These are phyloP conservation scores for Drosophila arawakana DNA, from an alignment of 1,140 invertebrate species.

Conservation along the genomic window DNA sequence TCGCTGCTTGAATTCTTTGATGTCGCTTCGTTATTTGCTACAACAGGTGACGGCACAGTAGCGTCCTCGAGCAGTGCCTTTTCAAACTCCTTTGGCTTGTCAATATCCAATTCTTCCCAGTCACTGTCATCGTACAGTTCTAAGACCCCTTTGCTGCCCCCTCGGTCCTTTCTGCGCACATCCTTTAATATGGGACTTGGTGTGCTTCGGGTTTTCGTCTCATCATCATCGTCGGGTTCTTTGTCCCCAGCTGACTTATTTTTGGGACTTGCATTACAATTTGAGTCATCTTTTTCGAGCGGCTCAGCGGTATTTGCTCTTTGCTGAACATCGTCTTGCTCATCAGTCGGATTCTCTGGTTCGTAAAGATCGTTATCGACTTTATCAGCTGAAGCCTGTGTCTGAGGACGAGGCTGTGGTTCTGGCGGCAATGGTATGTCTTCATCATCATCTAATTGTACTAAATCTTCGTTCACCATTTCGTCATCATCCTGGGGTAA, in stretches of 20 bases:
- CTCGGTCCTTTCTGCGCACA: slow-evolving; percentile 44
- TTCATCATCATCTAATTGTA: slow-evolving; percentile 84
- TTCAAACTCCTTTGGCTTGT: slow-evolving; percentile 75
- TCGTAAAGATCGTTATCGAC: slow-evolving; percentile 67
- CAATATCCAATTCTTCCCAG: slow-evolving; percentile 82
- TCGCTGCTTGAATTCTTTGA: slow-evolving; percentile 33
- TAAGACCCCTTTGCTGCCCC: slow-evolving; percentile 64
- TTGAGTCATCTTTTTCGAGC: slow-evolving; percentile 13
- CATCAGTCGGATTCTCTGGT: slow-evolving; percentile 79
- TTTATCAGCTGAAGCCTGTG: slow-evolving; percentile 15
- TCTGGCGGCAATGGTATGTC: slow-evolving; percentile 80
- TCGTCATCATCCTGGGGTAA: slow-evolving; percentile 78
- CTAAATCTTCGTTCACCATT: slow-evolving; percentile 82
- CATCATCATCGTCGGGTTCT: slow-evolving; percentile 32
- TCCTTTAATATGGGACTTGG: slow-evolving; percentile 62
- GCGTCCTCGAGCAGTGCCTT: slow-evolving; percentile 53
- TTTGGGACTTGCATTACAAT: slow-evolving; percentile 13
- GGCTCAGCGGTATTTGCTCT: neutral
- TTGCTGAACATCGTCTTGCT: slow-evolving; percentile 36
- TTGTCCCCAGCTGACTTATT: slow-evolving; percentile 5
- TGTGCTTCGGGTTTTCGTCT: slow-evolving; percentile 48
- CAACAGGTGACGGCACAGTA: neutral
- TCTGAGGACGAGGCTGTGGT: slow-evolving; percentile 17
- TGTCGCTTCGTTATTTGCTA: neutral
- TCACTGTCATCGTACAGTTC: slow-evolving; percentile 84